These are phyloP conservation scores for Sialis fuliginosa DNA, from an alignment of 2,888 invertebrate genomes.

Conservation along the genomic window DNA sequence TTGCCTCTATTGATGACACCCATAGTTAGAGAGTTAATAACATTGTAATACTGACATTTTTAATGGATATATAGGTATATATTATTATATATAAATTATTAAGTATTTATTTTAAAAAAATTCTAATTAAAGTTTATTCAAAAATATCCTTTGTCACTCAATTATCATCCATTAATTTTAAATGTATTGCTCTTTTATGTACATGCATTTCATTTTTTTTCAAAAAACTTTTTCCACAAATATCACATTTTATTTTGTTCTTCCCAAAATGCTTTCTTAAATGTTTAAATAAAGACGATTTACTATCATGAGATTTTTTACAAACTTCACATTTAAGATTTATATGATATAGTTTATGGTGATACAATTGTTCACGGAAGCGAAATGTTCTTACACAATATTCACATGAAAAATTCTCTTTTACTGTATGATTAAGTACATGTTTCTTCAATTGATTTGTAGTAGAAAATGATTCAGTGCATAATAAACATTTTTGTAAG, in stretches of 20 bases:
- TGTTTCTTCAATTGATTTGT: not conserved
- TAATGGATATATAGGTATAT: too few species aligned
- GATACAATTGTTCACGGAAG: not conserved
- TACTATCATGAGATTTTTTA: not conserved
- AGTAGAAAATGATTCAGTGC: not conserved
- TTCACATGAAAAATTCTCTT: not conserved
- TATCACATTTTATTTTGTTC: not conserved
- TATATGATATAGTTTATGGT: not conserved
- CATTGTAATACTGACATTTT: too few species aligned
- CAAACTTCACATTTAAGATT: not conserved
- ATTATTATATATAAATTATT: too few species aligned
- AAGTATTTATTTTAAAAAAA: too few species aligned
- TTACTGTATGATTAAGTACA: not conserved
- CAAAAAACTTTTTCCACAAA: not conserved
- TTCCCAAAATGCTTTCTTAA: not conserved
- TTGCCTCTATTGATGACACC: too few species aligned
- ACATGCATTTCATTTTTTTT: conserved; percentile 23
- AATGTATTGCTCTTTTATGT: not conserved
- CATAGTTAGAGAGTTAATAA: too few species aligned
- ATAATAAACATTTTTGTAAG: not conserved
- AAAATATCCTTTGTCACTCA: too few species aligned
- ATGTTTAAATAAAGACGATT: not conserved
- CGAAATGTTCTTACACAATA: not conserved
- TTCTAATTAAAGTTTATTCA: too few species aligned
- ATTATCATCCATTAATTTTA: not conserved